Percentiles rank a stretch among this genome's conserved stretches.
These are phyloP conservation scores for Conus ventricosus DNA, from an alignment of 1,140 invertebrate genomes.

Conservation along the genomic window DNA sequence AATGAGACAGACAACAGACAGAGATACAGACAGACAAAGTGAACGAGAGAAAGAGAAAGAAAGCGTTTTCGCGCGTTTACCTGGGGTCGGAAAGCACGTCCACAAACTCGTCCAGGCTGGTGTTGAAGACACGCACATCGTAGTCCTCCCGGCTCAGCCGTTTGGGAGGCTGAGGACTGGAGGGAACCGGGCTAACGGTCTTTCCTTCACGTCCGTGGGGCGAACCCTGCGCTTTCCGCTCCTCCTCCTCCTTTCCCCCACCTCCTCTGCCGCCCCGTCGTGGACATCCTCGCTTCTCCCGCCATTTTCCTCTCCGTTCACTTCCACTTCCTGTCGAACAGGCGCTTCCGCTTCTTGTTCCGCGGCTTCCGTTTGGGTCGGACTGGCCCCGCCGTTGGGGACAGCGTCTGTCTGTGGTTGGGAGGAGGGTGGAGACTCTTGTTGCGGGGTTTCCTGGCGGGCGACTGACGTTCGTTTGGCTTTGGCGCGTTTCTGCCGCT, in stretches of 20 bases:
- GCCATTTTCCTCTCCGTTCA: not conserved
- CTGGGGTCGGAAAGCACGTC: slow-evolving; percentile 46
- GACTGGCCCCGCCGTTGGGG: not conserved
- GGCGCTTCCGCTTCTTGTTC: slow-evolving; percentile 13
- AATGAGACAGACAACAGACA: too few relatives aligned
- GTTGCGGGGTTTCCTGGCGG: not conserved
- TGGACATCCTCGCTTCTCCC: not conserved
- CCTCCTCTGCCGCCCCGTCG: not conserved
- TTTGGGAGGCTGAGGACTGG: not conserved
- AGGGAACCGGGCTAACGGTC: not conserved
- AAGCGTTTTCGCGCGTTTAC: not conserved
- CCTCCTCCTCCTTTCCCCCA: not conserved
- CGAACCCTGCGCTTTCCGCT: not conserved
- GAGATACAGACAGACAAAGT: not conserved
- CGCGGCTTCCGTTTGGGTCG: not conserved
- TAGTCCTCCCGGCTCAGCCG: slow-evolving; percentile 36
- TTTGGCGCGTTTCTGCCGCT: not conserved
- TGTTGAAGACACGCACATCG: slow-evolving; percentile 50
- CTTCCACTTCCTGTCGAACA: not conserved
- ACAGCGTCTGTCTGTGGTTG: not conserved
- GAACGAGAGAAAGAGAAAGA: not conserved
- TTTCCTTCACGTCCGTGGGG: not conserved
- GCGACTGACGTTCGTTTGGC: not conserved
- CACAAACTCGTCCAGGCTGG: slow-evolving; percentile 47
- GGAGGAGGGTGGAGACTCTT: not conserved